Percentiles rank a stretch among this genome's conserved stretches.
phyloP scores from a whole-genome alignment of 1,140 invertebrate species.

The Aphidius ervi region DNA sequence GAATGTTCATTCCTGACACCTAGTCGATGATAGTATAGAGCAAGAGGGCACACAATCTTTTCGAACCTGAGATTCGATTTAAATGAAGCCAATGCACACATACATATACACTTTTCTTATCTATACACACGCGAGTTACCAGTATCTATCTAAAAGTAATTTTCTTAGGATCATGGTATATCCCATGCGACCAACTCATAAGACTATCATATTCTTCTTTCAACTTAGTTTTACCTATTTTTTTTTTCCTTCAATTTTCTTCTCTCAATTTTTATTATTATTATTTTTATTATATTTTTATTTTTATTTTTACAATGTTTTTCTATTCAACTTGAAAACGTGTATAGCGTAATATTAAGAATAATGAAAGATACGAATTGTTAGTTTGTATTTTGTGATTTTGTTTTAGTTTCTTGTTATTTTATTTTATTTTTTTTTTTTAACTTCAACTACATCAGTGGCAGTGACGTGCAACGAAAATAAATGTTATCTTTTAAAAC shows the following conservation, averaged over 20 bases:
- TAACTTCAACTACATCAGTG: neutral
- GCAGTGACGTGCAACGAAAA: neutral
- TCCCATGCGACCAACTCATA: constrained; percentile 7
- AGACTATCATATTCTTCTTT: neutral
- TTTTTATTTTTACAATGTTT: neutral
- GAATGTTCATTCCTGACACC: neutral
- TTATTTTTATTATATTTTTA: neutral
- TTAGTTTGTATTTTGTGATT: neutral
- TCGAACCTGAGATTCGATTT: constrained; percentile 9
- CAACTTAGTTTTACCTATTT: neutral
- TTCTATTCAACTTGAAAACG: too few relatives aligned
- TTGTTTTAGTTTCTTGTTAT: neutral
- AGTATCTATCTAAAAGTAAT: constrained; percentile 21
- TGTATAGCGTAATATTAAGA: too few relatives aligned
- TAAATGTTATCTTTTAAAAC: constrained; percentile 3
- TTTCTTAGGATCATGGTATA: constrained; percentile 15
- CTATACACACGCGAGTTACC: constrained; percentile 9
- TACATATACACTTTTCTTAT: constrained; percentile 4
- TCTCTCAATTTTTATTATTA: neutral
- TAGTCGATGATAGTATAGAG: neutral
- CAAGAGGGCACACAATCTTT: neutral
- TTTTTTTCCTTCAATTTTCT: constrained; percentile 2
- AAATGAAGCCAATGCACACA: constrained; percentile 10
- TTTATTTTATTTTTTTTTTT: neutral
- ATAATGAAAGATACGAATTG: too few relatives aligned